These are phyloP conservation scores for Phymatocera aterrima DNA, from an alignment of 2,888 invertebrate species.

Conservation along the genomic window DNA sequence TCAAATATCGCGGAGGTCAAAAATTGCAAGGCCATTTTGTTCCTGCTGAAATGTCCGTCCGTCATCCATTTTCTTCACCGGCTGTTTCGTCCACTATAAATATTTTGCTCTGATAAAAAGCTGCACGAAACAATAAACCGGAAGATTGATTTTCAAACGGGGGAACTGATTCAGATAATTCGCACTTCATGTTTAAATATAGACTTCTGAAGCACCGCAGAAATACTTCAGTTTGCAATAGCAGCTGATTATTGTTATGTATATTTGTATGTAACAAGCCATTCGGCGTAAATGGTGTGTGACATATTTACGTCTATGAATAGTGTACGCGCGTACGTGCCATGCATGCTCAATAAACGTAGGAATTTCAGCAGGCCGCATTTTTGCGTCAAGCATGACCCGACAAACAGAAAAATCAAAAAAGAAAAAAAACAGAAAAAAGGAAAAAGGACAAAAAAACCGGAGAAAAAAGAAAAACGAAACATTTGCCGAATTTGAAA, in stretches of 20 bases:
- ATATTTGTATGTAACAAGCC: not conserved
- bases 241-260: no score
- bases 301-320: slow-evolving; percentile 33
- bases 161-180: not conserved
- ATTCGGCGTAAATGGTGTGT: slow-evolving; percentile 35
- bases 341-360: not conserved
- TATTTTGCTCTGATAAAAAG: not conserved
- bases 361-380: not conserved
- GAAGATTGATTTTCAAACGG: not conserved
- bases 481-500: not conserved
- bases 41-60: not conserved
- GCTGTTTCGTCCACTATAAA: not conserved
- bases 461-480: no score
- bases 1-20: no score
- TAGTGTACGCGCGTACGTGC: slow-evolving; percentile 32
- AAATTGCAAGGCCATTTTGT: no score
- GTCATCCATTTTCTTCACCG: not conserved
- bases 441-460: no score
- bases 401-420: not conserved
- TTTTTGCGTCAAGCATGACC: not conserved
- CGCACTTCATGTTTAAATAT: not conserved
- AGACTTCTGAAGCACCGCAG: not conserved
- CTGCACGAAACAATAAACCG: not conserved
- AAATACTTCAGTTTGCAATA: not conserved
- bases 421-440: no score